Evolutionary conservation across 2,888 invertebrate species (phyloP), one percentile per base, ranked within the genome.

Genomic region (Acholoe squamosa): DNA sequence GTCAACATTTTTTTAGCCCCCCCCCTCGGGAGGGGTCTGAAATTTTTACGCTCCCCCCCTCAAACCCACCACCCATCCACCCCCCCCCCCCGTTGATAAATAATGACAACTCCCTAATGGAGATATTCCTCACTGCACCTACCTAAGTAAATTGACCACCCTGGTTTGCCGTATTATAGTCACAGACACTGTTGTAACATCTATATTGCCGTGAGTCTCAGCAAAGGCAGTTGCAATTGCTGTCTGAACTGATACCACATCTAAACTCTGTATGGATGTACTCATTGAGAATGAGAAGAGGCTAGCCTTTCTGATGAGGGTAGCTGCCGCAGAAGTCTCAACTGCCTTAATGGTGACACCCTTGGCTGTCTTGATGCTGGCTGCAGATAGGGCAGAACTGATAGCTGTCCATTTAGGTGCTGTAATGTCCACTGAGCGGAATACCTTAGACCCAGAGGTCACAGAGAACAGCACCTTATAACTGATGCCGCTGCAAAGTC

Each of bases 341-440:
- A 86, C 33, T 28, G 33, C 56, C 25, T 52, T 86, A 28, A 86
- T 54, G 86, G 25, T 1, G 7, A 54, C 54, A 22, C 54, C 54
- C 54, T 86, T 86, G 54, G 54, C 28, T 12, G 52, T 54, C 33
- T n/a, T 34, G 51, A 86, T 54, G 56, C 33, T 86, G 86, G 86
- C 86, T 0, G 86, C 19, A 1, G 86, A 16, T 0, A 86, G 19
- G 3, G 86, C 86, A 1, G 28, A 33, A 14, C 54, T 56, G 52
- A 86, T 56, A 28, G 52, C 54, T 28, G 86, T 28, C 16, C 16
- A 54, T 22, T 52, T 86, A 25, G 86, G 25, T 28, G 25, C 28
- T 54, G 0, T n/a, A 10, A 86, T n/a, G 56, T 86, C 86, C 33
- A 86, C 86, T 25, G n/a, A 12, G n/a, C 86, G 86, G 28, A 31